Percentiles rank a stretch among this genome's conserved stretches.
Conservation (phyloP, 2,888 invertebrate genomes). For the Sacculina carcini region DNA sequence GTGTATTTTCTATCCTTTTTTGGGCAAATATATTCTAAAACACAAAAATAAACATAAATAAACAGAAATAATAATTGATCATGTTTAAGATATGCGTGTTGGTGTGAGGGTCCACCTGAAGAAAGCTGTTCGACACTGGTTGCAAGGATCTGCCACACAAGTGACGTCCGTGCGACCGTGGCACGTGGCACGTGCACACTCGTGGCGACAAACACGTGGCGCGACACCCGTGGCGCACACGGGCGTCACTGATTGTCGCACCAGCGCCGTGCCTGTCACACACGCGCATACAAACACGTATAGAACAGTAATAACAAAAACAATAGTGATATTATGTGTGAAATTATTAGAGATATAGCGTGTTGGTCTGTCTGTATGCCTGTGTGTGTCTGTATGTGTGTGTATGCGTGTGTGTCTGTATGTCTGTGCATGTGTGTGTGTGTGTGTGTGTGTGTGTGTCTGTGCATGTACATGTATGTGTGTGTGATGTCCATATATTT, state of each 20-base stretch:
- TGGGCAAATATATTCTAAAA: too few species aligned
- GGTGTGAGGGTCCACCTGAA: slow-evolving; percentile 14
- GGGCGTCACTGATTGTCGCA: slow-evolving; percentile 15
- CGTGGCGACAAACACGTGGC: slow-evolving; percentile 17
- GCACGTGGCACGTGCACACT: slow-evolving; percentile 18
- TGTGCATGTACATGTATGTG: too few species aligned
- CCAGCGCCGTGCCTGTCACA: slow-evolving; percentile 15
- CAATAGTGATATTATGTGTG: too few species aligned
- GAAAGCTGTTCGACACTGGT: slow-evolving; percentile 18
- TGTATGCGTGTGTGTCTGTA: too few species aligned
- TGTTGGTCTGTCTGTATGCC: too few species aligned
- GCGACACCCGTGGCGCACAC: slow-evolving; percentile 16
- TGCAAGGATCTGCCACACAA: slow-evolving; percentile 20
- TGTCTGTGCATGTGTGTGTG: too few species aligned
- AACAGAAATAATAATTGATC: neutral
- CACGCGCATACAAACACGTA: neutral
- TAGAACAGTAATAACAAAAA: neutral
- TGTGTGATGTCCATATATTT: too few species aligned
- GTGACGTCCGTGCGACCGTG: slow-evolving; percentile 18
- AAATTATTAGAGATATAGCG: too few species aligned
- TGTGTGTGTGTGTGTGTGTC: too few species aligned
- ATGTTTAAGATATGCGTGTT: neutral
- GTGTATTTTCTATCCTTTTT: too few species aligned
- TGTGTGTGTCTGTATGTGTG: too few species aligned
- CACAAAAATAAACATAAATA: neutral